A percentile compares a stretch with the other conserved stretches of the same genome.
Conservation (phyloP, 2,888 invertebrate species). For the Chymomyza procnemis region DNA sequence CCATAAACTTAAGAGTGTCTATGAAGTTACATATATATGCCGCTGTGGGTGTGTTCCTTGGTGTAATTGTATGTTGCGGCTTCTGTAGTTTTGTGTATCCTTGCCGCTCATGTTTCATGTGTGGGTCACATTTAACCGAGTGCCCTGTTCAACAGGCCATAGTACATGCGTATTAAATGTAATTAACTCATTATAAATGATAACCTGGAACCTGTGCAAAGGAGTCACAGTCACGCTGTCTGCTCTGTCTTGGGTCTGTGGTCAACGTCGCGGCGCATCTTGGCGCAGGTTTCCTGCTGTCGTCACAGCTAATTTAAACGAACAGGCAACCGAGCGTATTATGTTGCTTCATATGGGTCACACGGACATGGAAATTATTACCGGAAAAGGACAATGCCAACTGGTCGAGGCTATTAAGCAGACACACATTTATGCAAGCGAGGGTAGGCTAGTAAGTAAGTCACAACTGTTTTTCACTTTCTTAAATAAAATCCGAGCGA, state of each 20-base stretch:
- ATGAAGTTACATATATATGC: no score
- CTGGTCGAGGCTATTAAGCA: constrained; percentile 50
- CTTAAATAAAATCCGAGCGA: no score
- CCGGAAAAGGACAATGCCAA: constrained; percentile 63
- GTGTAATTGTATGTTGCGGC: constrained; percentile 13
- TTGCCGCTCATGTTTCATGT: constrained; percentile 35
- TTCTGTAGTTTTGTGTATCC: no score
- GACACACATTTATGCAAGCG: constrained; percentile 6
- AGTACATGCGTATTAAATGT: constrained; percentile 72
- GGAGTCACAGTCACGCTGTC: constrained; percentile 36
- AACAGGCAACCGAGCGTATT: constrained; percentile 47
- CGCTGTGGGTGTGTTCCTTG: constrained; percentile 19
- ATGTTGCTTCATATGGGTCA: constrained; percentile 45
- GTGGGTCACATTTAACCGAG: constrained; percentile 70
- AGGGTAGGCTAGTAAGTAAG: neutral
- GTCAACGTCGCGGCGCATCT: neutral
- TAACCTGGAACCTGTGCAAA: constrained; percentile 56
- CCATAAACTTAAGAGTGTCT: neutral
- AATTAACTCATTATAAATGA: constrained; percentile 74
- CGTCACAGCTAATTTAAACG: constrained; percentile 64
- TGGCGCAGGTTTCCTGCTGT: constrained; percentile 26
- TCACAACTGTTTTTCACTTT: no score
- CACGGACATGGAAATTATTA: constrained; percentile 65
- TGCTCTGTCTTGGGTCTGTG: neutral
- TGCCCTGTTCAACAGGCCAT: constrained; percentile 69